Evolutionary conservation across 1,140 invertebrate genomes (phyloP), one percentile per base, ranked within the genome.

Genomic region (Lutraria rhynchaena): DNA sequence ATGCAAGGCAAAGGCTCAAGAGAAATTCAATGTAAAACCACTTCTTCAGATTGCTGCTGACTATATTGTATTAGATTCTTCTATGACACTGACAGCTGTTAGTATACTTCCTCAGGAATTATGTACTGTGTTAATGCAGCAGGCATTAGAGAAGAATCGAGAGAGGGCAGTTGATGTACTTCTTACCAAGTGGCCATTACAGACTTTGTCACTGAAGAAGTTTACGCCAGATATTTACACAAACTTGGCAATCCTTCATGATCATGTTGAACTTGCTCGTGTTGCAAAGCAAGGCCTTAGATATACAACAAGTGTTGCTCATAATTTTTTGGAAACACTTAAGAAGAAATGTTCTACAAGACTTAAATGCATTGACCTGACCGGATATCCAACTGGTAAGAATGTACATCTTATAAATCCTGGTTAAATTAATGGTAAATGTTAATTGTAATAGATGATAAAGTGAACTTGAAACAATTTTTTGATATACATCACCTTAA

Each of bases 351-450:
- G 41, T 33, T 33, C 37, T n/a, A 81, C 65, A 29, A 81, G 53
- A 31, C 46, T 81, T 24, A 60, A 63, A 37, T 70, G 41, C 71
- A 33, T 81, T 13, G 77, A 81, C 35, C 27, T 81, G 35, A 60
- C 63, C 29, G 77, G 77, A 29, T 71, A 81, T 61, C 77, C 77
- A 70, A 81, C 77, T 57, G 77, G 77, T 80, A 61, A n/a, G n/a
- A n/a, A n/a, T n/a, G n/a, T n/a, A n/a, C n/a, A n/a, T n/a, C n/a
- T n/a, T n/a, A n/a, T n/a, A n/a, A n/a, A n/a, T n/a, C n/a, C n/a
- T n/a, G n/a, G n/a, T n/a, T n/a, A n/a, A n/a, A n/a, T n/a, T n/a
- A n/a, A n/a, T n/a, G n/a, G n/a, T n/a, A n/a, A n/a, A n/a, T n/a
- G n/a, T n/a, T n/a, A n/a, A n/a, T n/a, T n/a, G n/a, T n/a, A n/a